Conservation (phyloP, 1,140 invertebrate species). For the Elymnias hypermnestra region DNA sequence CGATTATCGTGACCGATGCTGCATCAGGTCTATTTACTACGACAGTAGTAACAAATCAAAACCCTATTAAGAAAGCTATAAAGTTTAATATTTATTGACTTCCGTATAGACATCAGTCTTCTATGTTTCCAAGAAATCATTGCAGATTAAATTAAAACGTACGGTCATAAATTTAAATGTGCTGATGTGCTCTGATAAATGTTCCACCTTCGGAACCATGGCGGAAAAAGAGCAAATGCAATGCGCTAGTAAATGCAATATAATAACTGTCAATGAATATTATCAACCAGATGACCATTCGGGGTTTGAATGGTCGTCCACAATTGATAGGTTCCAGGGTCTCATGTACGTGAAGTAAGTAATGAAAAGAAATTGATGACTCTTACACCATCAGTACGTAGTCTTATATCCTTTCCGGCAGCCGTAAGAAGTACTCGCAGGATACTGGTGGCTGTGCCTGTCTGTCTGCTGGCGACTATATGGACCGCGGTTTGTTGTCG, state of each 20-base stretch:
- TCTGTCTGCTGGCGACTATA: constrained; percentile 91
- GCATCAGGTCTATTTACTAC: constrained; percentile 44
- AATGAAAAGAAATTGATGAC: too few relatives aligned
- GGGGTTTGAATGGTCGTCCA: too few relatives aligned
- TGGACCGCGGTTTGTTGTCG: constrained; percentile 93
- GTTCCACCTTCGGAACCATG: too few relatives aligned
- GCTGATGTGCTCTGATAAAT: neutral
- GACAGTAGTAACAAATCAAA: constrained; percentile 32
- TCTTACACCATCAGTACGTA: constrained; percentile 91
- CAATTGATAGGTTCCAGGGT: too few relatives aligned
- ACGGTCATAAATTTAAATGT: too few relatives aligned
- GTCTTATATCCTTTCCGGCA: constrained; percentile 90
- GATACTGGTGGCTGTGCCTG: constrained; percentile 92
- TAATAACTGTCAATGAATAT: too few relatives aligned
- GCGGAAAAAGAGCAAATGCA: too few relatives aligned
- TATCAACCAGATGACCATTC: too few relatives aligned
- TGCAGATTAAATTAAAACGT: constrained; percentile 8
- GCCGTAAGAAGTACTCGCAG: constrained; percentile 88
- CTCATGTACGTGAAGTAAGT: too few relatives aligned
- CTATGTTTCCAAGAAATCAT: constrained; percentile 8
- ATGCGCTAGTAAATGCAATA: too few relatives aligned
- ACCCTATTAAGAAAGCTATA: constrained; percentile 31
- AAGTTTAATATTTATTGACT: constrained; percentile 32
- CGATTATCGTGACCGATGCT: constrained; percentile 46
- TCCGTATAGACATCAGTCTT: constrained; percentile 8